A percentile compares a stretch with the other conserved stretches of the same genome.
phyloP scores from a whole-genome alignment of 1,140 invertebrate species.

The Drosophila asahinai region DNA sequence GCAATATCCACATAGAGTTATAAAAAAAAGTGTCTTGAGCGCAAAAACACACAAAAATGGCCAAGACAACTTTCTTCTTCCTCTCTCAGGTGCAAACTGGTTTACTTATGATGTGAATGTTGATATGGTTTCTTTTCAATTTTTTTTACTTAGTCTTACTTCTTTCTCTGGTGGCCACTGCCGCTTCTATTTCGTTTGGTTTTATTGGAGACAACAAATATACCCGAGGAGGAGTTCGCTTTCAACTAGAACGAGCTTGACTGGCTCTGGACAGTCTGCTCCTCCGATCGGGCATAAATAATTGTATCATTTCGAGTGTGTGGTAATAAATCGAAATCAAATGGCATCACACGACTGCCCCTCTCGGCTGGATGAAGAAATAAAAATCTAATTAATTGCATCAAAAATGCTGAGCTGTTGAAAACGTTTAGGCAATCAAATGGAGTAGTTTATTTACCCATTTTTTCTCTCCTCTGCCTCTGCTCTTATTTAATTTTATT shows the following conservation, averaged over 20 bases:
- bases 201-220: slow-evolving; percentile 53
- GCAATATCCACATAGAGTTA: slow-evolving; percentile 44
- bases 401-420: slow-evolving; percentile 75
- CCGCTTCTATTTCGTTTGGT: slow-evolving; percentile 71
- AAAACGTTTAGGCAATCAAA: slow-evolving; percentile 81
- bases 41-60: slow-evolving; percentile 73
- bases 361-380: slow-evolving; percentile 66
- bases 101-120: slow-evolving; percentile 84
- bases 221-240: slow-evolving; percentile 55
- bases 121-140: slow-evolving; percentile 80
- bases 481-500: slow-evolving; percentile 36
- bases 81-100: slow-evolving; percentile 83
- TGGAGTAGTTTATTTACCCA: slow-evolving; percentile 56
- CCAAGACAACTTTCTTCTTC: slow-evolving; percentile 84
- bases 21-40: slow-evolving; percentile 57
- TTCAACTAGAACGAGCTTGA: slow-evolving; percentile 82
- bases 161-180: slow-evolving; percentile 27
- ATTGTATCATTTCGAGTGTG: slow-evolving; percentile 78
- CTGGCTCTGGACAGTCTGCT: slow-evolving; percentile 40
- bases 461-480: neutral
- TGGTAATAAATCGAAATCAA: slow-evolving; percentile 82
- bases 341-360: slow-evolving; percentile 43
- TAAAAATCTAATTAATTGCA: slow-evolving; percentile 83
- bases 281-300: slow-evolving; percentile 51
- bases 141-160: slow-evolving; percentile 38